A percentile compares a stretch with the other conserved stretches of the same genome.
Conservation (phyloP, 1,140 invertebrate genomes). For the Drosophila malerkotliana region DNA sequence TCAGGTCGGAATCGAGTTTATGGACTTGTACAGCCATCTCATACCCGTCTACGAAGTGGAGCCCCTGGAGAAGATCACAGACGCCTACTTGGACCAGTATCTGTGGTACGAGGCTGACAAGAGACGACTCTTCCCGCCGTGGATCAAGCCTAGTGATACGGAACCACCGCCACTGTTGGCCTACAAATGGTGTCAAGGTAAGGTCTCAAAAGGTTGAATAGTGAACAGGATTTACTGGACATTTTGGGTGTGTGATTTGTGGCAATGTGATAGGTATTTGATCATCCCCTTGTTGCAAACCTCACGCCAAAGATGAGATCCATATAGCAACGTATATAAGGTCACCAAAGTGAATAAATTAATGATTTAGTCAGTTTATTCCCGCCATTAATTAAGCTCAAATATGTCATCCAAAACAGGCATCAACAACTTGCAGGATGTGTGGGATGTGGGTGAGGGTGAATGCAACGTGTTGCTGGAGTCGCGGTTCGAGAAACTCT, state of each 20-base stretch:
- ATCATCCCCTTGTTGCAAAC: conserved; percentile 88
- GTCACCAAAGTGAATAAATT: neutral
- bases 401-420: conserved; percentile 84
- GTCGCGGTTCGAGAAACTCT: conserved; percentile 98
- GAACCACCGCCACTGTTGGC: conserved; percentile 98
- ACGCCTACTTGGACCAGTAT: conserved; percentile 99
- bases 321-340: neutral
- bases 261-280: conserved; percentile 86
- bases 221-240: conserved; percentile 25
- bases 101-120: conserved; percentile 99
- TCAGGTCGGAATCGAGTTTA: conserved; percentile 98
- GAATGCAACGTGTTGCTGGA: conserved; percentile 99
- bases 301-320: conserved; percentile 85
- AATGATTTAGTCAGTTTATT: neutral
- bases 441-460: conserved; percentile 99
- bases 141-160: conserved; percentile 99
- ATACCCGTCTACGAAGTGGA: conserved; percentile 99
- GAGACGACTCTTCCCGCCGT: conserved; percentile 97
- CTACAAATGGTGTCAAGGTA: conserved; percentile 99
- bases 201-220: conserved; percentile 15
- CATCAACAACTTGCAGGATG: conserved; percentile 98
- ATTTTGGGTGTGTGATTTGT: conserved; percentile 86
- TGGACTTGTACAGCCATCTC: conserved; percentile 99
- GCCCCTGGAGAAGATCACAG: conserved; percentile 98
- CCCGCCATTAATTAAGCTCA: neutral